Evolutionary conservation across 2,797 vertebrate species (phyloP), one percentile per base, ranked within the genome.

Genomic region (Helostoma temminkii): DNA sequence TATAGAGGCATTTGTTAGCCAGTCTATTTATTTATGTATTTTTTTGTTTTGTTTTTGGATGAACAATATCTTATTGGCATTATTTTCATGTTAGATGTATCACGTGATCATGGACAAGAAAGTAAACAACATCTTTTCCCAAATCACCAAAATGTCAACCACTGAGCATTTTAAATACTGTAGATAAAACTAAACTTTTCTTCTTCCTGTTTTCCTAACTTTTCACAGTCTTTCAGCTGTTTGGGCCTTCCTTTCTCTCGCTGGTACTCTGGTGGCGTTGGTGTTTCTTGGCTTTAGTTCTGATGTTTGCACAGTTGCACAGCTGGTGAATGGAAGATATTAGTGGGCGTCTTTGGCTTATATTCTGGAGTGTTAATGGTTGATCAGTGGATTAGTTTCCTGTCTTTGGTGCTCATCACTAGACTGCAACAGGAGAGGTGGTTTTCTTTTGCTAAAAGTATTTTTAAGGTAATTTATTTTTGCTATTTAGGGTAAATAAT

Each of bases 321-420:
- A 30, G 4, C 8, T 61, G 77, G 42, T 83, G 69, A 45, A 39
- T 42, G 48, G 58, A 46, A 0, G 43, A 22, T 59, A 14, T 22
- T 49, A n/a, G n/a, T 48, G 25, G 55, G 28, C 49, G 49, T 55
- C 42, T 21, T 76, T 43, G 42, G 21, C 21, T 59, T 39, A 16
- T 16, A 25, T 14, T 34, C 5, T 39, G 19, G 9, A 18, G 30
- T 66, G 49, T 6, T 56, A 52, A 22, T 37, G 52, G 28, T 15
- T 36, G 19, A 7, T 48, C 19, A 7, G 45, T 10, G 15, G 5
- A 25, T 30, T 47, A 21, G 15, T 62, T 68, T 73, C 6, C 8
- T 37, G 2, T 66, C 24, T 60, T 63, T 26, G 9, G 2, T 22
- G 43, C 36, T 5, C 19, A 39, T 22, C 36, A 65, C 19, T 48